Conservation (phyloP, 2,888 invertebrate species). For the Argyresthia goedartella region DNA sequence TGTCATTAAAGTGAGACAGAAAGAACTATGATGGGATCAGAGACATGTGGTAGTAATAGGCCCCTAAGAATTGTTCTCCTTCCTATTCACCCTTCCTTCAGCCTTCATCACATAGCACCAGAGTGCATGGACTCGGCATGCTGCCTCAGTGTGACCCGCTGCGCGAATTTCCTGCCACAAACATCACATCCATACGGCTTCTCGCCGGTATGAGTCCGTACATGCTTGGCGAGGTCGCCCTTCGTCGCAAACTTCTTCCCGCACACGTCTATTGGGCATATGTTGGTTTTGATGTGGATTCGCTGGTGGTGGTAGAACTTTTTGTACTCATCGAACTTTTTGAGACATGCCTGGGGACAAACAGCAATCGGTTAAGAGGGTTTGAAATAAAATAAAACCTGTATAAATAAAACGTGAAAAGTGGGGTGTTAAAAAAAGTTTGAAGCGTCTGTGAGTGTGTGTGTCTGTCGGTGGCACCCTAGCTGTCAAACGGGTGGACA, state of each 20-base stretch:
- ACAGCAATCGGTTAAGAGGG: neutral
- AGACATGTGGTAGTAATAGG: too few relatives aligned
- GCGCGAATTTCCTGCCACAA: conserved; percentile 40
- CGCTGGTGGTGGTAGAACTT: conserved; percentile 45
- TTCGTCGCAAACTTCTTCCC: conserved; percentile 45
- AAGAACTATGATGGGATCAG: too few relatives aligned
- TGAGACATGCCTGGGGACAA: conserved; percentile 35
- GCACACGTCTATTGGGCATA: conserved; percentile 35
- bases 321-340: conserved; percentile 31
- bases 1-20: too few relatives aligned
- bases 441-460: too few relatives aligned
- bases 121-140: conserved; percentile 33
- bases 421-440: too few relatives aligned
- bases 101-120: neutral
- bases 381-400: neutral
- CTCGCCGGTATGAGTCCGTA: conserved; percentile 51
- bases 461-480: too few relatives aligned
- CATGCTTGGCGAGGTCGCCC: conserved; percentile 47
- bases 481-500: too few relatives aligned
- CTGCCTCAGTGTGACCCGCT: conserved; percentile 32
- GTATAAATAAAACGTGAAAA: too few relatives aligned
- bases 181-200: conserved; percentile 39
- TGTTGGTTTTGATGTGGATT: conserved; percentile 32
- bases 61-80: too few relatives aligned
- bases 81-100: too few relatives aligned